phyloP scores from a whole-genome alignment of 2,113 vertebrate species.

The Hydropotes inermis region DNA sequence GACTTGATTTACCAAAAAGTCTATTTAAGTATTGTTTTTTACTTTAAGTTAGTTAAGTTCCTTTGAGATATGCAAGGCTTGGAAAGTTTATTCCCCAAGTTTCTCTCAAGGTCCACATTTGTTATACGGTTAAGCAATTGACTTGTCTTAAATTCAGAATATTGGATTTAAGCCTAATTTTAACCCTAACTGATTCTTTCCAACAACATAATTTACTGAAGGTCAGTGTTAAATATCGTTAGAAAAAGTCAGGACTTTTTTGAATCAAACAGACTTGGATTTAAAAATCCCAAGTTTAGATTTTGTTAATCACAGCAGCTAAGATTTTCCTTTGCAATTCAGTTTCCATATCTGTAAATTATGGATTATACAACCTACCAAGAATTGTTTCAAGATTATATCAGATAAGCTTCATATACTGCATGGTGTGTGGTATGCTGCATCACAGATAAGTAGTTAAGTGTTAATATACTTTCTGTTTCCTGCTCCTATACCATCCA shows the following conservation, averaged over 20 bases:
- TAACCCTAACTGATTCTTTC: not conserved
- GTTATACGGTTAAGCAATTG: not conserved
- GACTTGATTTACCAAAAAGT: not conserved
- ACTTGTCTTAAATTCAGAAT: not conserved
- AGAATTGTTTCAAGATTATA: not conserved
- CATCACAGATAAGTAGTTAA: not conserved
- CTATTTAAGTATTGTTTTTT: slow-evolving; percentile 43
- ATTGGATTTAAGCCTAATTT: not conserved
- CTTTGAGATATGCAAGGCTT: not conserved
- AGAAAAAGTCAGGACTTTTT: not conserved
- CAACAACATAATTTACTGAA: not conserved
- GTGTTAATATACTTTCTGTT: not conserved
- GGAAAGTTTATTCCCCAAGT: slow-evolving; percentile 13
- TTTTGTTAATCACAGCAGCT: not conserved
- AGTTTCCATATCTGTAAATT: not conserved
- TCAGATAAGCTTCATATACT: not conserved
- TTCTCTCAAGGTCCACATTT: not conserved
- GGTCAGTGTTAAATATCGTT: not conserved
- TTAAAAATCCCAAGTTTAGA: not conserved
- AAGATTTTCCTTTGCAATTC: not conserved
- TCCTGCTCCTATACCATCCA: not conserved
- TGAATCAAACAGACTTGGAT: not conserved
- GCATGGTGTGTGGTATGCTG: not conserved
- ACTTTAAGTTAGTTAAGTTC: not conserved
- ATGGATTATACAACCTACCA: not conserved